Conservation (phyloP, 37 sponge, comb jelly and placozoan species). For the Halichondria panicea region DNA sequence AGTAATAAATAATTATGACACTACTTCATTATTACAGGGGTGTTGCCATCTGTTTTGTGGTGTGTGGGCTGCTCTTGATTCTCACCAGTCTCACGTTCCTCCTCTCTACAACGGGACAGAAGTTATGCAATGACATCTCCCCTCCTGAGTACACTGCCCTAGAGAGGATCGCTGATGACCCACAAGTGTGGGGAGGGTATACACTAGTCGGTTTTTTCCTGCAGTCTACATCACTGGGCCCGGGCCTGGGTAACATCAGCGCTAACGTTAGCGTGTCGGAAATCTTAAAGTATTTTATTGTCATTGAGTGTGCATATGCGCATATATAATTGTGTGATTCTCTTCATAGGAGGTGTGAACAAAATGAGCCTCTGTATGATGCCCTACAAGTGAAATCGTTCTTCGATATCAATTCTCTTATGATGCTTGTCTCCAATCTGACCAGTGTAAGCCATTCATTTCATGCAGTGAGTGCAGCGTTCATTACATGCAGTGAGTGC, state of each 20-base stretch:
- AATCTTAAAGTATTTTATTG: neutral
- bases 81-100: neutral
- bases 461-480: too few species aligned
- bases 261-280: slow-evolving; percentile 13
- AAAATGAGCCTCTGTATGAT: slow-evolving; percentile 3
- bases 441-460: neutral
- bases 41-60: neutral
- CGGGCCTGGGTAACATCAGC: neutral
- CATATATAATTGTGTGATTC: neutral
- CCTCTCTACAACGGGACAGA: slow-evolving; percentile 4
- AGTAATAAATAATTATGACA: neutral
- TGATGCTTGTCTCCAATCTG: neutral
- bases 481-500: too few species aligned
- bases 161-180: neutral
- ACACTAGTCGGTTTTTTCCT: slow-evolving; percentile 13
- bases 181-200: slow-evolving; percentile 13
- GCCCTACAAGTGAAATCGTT: slow-evolving; percentile 3
- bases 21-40: neutral
- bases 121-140: slow-evolving; percentile 17
- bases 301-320: neutral
- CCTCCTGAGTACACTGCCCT: slow-evolving; percentile 14
- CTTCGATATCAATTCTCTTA: neutral
- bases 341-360: slow-evolving; percentile 5
- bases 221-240: too few species aligned
- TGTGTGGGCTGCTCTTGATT: slow-evolving; percentile 1